Evolutionary conservation across 1,140 invertebrate species (phyloP).

Genomic region (Bombus turneri): DNA sequence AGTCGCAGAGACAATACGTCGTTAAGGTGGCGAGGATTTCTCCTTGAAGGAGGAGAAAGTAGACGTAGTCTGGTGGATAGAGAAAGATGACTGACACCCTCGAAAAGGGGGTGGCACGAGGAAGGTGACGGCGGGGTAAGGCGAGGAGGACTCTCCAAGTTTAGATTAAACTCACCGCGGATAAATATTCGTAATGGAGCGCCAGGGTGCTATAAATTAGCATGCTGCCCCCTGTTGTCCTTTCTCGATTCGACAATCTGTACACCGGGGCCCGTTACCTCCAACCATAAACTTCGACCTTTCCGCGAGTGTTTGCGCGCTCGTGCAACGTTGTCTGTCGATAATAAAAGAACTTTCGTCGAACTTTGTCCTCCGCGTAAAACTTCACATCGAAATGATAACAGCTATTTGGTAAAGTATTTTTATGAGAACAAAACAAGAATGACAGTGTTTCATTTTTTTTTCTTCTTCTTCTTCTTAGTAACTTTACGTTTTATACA

Average conservation of each 20-base stretch:
- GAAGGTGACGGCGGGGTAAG: slow-evolving; percentile 51
- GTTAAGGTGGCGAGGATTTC: slow-evolving; percentile 77
- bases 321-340: slow-evolving; percentile 31
- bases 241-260: slow-evolving; percentile 71
- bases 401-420: not conserved
- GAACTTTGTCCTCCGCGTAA: slow-evolving; percentile 23
- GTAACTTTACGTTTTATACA: not conserved
- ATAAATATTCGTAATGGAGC: slow-evolving; percentile 84
- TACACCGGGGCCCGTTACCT: slow-evolving; percentile 56
- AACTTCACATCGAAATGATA: slow-evolving; percentile 19
- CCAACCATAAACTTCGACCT: slow-evolving; percentile 62
- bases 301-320: slow-evolving; percentile 41
- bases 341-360: slow-evolving; percentile 43
- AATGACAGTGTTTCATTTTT: not conserved
- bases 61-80: slow-evolving; percentile 26
- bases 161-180: slow-evolving; percentile 83
- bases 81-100: slow-evolving; percentile 55
- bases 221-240: slow-evolving; percentile 74
- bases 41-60: slow-evolving; percentile 51
- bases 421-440: not conserved
- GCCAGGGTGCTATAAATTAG: slow-evolving; percentile 83
- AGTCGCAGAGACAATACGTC: slow-evolving; percentile 81
- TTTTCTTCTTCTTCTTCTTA: too few species aligned
- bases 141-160: slow-evolving; percentile 77
- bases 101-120: slow-evolving; percentile 39